Percentiles rank a stretch among this genome's conserved stretches.
Evolutionary conservation across 1,140 invertebrate genomes (phyloP).

Genomic region (Philopotamus ludificatus): DNA sequence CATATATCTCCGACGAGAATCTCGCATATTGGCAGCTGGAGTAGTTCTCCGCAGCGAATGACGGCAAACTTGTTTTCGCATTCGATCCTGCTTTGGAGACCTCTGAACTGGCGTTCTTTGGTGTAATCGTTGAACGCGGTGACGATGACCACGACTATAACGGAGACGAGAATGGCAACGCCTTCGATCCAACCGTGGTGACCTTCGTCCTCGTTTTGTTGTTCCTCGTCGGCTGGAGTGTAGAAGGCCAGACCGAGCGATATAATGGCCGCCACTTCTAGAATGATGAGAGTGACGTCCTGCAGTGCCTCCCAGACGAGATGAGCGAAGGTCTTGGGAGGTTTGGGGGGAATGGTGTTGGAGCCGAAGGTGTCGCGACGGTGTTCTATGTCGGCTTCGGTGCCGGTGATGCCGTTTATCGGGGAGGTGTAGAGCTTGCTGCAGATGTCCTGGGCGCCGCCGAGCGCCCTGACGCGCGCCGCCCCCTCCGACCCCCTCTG

Average conservation of each 20-base stretch:
- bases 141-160: conserved; percentile 66
- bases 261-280: conserved; percentile 55
- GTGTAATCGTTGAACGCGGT: conserved; percentile 69
- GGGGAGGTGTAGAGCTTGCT: conserved; percentile 83
- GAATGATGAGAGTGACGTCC: conserved; percentile 69
- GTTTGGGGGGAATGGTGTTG: conserved; percentile 66
- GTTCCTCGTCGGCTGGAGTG: conserved; percentile 14
- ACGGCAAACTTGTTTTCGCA: conserved; percentile 69
- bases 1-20: conserved; percentile 70
- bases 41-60: conserved; percentile 60
- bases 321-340: conserved; percentile 56
- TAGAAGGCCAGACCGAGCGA: conserved; percentile 56
- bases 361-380: conserved; percentile 60
- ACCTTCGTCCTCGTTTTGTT: conserved; percentile 45
- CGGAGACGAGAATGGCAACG: conserved; percentile 64
- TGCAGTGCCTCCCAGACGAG: conserved; percentile 72
- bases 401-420: conserved; percentile 65
- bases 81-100: conserved; percentile 68
- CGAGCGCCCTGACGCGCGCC: conserved; percentile 68
- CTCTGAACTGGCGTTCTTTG: conserved; percentile 68
- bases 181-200: conserved; percentile 63
- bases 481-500: conserved; percentile 74
- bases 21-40: conserved; percentile 64
- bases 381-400: conserved; percentile 56
- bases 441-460: conserved; percentile 80